These are phyloP conservation scores for Thecophora atra DNA, from an alignment of 2,888 invertebrate genomes.

Conservation along the genomic window DNA sequence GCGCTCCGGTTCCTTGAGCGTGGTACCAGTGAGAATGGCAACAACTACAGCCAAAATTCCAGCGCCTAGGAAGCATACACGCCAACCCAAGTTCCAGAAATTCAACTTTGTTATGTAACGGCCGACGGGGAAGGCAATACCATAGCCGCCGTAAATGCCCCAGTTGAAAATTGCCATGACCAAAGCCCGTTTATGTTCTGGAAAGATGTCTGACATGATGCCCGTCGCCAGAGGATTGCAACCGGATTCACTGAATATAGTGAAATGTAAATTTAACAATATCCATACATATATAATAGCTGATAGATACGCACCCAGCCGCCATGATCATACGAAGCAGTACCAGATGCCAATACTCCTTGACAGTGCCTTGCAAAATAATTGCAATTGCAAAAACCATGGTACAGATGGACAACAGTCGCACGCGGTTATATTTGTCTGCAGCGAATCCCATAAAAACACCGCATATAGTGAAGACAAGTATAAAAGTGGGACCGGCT, in stretches of 20 bases:
- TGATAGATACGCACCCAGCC: conserved; percentile 72
- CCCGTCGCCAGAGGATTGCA: conserved; percentile 89
- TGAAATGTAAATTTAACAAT: conserved; percentile 53
- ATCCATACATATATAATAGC: not conserved
- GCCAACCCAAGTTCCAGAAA: conserved; percentile 83
- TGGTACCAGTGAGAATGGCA: conserved; percentile 76
- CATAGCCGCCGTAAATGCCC: conserved; percentile 95
- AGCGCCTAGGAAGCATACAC: conserved; percentile 82
- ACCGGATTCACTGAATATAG: conserved; percentile 77
- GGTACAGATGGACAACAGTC: conserved; percentile 80
- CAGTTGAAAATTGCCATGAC: conserved; percentile 95
- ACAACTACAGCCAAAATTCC: conserved; percentile 80
- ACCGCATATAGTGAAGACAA: conserved; percentile 88
- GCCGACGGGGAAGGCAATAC: conserved; percentile 91
- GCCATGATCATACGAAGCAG: conserved; percentile 86
- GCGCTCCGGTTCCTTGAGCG: conserved; percentile 80
- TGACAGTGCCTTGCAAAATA: conserved; percentile 84
- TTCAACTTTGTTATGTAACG: conserved; percentile 81
- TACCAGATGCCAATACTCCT: conserved; percentile 90
- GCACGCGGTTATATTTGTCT: conserved; percentile 80
- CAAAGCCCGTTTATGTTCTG: conserved; percentile 82
- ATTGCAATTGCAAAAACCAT: conserved; percentile 84
- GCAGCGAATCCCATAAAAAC: conserved; percentile 85
- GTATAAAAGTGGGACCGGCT: conserved; percentile 92
- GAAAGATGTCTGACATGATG: conserved; percentile 82